Percentiles rank a stretch among this genome's conserved stretches.
Conservation (phyloP, 2,888 invertebrate genomes). For the Drosophila mimetica region DNA sequence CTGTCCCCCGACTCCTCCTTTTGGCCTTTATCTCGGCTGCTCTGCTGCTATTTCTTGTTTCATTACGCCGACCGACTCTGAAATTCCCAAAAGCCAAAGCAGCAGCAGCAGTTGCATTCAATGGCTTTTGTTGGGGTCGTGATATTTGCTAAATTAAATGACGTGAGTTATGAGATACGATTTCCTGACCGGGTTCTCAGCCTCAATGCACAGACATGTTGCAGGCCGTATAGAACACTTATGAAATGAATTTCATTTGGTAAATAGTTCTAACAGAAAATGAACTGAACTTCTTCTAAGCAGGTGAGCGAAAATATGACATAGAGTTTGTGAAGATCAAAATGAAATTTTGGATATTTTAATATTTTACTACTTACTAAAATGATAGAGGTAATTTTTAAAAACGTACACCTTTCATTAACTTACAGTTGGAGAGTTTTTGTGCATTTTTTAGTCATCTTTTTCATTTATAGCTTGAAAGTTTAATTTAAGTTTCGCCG, state of each 20-base stretch:
- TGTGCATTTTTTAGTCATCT: too few species aligned
- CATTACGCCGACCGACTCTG: conserved; percentile 54
- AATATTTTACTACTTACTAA: too few species aligned
- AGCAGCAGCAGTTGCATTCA: conserved; percentile 82
- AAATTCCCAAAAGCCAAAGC: conserved; percentile 45
- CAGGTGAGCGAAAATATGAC: too few species aligned
- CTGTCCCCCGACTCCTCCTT: conserved; percentile 3
- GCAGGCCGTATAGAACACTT: not conserved
- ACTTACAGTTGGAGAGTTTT: too few species aligned
- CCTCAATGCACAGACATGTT: conserved; percentile 15
- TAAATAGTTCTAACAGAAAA: not conserved
- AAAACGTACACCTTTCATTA: too few species aligned
- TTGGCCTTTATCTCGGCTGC: conserved; percentile 22
- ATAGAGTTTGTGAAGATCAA: too few species aligned
- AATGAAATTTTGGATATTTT: too few species aligned
- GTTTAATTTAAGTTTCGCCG: too few species aligned
- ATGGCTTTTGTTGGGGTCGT: conserved; percentile 82
- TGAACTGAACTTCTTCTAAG: not conserved
- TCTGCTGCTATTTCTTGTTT: conserved; percentile 67
- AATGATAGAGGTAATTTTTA: too few species aligned
- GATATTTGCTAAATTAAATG: conserved; percentile 83
- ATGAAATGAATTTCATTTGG: conserved; percentile 12
- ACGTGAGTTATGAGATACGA: conserved; percentile 81
- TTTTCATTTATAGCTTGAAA: too few species aligned
- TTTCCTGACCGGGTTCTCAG: conserved; percentile 14